Evolutionary conservation across 30 jellyfish, hydroid and myxozoan species (phyloP), one percentile per base, ranked within the genome.

Genomic region (Sanderia malayensis): DNA sequence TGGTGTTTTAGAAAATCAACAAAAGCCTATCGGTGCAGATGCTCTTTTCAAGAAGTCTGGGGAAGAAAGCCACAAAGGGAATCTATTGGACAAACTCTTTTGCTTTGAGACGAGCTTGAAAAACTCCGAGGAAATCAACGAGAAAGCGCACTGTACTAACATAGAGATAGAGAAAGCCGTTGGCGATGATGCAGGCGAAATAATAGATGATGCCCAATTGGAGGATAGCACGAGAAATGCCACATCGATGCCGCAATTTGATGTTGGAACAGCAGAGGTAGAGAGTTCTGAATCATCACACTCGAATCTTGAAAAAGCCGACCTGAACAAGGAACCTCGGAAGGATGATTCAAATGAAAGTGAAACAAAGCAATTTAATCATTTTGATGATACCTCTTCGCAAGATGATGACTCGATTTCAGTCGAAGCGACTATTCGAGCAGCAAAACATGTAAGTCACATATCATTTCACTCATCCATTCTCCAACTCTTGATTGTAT

Each of bases 371-470:
- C 78, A 75, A 8, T 47, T 24, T 31, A 44, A 30, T n/a, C 7
- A 55, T 55, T 55, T 55, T 13, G 89, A 78, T 30, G 89, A 67
- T 22, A 82, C 64, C 0, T 49, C 28, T 10, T 64, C 76, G 0
- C 81, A 78, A 49, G 89, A 78, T 25, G 82, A 59, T 29, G 82
- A 78, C 15, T 44, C 44, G 10, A 70, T 67, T 9, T 31, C 74
- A 26, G 31, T 49, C 22, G 75, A 47, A 65, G 82, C 75, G 46
- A 78, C 32, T 24, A 78, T 78, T 4, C 20, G 89, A 49, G 58
- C 89, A 2, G 89, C 89, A 15, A 78, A 78, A 28, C 89, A 78
- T 58, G 89, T 78, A 55, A 55, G 89, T 61, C 1, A 6, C n/a
- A 23, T 53, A n/a, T n/a, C n/a, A n/a, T n/a, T n/a, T n/a, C n/a